Evolutionary conservation across 30 jellyfish, hydroid and myxozoan species (phyloP).

Genomic region (Hydractinia echinata): DNA sequence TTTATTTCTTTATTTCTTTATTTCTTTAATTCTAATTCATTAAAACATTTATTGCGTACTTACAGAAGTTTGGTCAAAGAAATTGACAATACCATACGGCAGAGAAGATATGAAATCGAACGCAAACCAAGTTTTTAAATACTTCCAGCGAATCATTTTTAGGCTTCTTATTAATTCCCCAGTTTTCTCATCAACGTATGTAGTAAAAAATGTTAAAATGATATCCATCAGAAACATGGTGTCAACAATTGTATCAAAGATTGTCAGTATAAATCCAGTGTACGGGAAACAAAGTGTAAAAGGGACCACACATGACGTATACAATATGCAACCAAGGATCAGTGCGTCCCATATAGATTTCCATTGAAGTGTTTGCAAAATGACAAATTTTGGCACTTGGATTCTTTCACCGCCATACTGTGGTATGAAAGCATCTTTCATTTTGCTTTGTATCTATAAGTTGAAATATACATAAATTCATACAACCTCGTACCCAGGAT

Average conservation of each 20-base stretch:
- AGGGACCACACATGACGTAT: slow-evolving; percentile 79
- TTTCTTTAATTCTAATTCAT: no score
- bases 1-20: no score
- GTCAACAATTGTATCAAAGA: slow-evolving; percentile 57
- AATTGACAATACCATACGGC: slow-evolving; percentile 52
- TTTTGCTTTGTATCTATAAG: background rate
- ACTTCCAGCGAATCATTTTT: slow-evolving; percentile 51
- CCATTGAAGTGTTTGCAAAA: slow-evolving; percentile 49
- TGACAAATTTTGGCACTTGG: slow-evolving; percentile 51
- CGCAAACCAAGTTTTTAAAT: slow-evolving; percentile 67
- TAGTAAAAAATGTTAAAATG: slow-evolving; percentile 57
- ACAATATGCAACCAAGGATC: slow-evolving; percentile 48
- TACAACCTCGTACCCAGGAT: no score
- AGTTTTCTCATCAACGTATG: slow-evolving; percentile 55
- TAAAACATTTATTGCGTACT: no score
- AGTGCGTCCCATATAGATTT: slow-evolving; percentile 76
- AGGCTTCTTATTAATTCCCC: slow-evolving; percentile 52
- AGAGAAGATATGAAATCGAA: slow-evolving; percentile 65
- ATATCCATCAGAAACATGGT: slow-evolving; percentile 57
- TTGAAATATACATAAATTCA: no score
- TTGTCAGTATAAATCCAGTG: slow-evolving; percentile 12
- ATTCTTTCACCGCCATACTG: slow-evolving; percentile 59
- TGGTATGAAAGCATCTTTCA: slow-evolving; percentile 26
- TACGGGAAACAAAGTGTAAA: slow-evolving; percentile 60
- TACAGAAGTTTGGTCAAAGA: no score